phyloP scores from a whole-genome alignment of 64 coral and sea anemone species.

The Cladopsammia gracilis region DNA sequence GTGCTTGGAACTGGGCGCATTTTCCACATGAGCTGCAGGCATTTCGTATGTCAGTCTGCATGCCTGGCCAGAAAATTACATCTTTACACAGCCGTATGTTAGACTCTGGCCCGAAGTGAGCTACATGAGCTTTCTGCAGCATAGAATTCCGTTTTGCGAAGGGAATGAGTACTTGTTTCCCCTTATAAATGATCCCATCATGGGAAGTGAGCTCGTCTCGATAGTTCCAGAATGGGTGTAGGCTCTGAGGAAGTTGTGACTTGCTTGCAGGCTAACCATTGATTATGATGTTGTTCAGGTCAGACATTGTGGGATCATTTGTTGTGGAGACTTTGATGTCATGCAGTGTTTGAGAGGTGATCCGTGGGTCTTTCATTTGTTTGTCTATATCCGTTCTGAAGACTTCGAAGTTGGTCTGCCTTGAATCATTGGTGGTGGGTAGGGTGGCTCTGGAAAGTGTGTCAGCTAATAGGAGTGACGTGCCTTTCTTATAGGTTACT shows the following conservation, averaged over 20 bases:
- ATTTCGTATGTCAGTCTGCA: background rate
- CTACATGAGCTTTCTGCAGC: conserved; percentile 17
- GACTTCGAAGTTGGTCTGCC: conserved; percentile 3
- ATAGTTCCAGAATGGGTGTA: too few species aligned
- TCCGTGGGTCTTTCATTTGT: conserved; percentile 1
- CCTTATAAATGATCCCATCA: too few species aligned
- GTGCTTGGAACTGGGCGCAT: too few species aligned
- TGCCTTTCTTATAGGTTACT: conserved; percentile 33
- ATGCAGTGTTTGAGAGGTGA: conserved; percentile 35
- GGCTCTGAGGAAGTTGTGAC: too few species aligned
- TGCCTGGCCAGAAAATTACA: conserved; percentile 39
- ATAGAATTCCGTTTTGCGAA: background rate
- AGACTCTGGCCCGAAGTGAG: conserved; percentile 22
- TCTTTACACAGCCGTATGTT: conserved; percentile 39
- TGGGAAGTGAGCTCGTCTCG: too few species aligned
- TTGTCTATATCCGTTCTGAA: background rate
- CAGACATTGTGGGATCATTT: conserved; percentile 18
- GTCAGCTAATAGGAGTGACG: conserved; percentile 23
- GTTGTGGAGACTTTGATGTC: conserved; percentile 32
- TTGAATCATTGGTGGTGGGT: conserved; percentile 41
- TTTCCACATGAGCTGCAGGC: conserved; percentile 20
- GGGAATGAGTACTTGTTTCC: too few species aligned
- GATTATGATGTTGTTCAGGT: conserved; percentile 2
- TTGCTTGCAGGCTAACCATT: too few species aligned
- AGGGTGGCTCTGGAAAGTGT: conserved; percentile 46